Evolutionary conservation across 92 coral and sea anemone species (phyloP), one percentile per base, ranked within the genome.

Genomic region (Heteractis magnifica): DNA sequence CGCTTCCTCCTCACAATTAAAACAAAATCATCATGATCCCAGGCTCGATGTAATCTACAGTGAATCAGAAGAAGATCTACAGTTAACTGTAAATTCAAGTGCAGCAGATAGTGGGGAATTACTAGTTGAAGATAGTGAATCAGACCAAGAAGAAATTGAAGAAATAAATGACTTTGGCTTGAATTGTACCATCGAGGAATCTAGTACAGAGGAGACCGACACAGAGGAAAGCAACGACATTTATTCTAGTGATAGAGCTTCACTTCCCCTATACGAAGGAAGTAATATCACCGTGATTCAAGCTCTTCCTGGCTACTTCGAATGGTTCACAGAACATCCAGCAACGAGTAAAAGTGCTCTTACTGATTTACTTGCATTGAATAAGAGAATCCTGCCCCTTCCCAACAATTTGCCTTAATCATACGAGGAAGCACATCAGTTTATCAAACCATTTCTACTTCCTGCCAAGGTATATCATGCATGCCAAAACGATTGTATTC

Each of bases 291-390:
- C 72, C 9, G 87, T 87, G 12, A 81, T 87, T 13, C 68, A 79
- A 73, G 19, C 80, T 34, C 56, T 83, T 6, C 56, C 87, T 10
- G 70, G 78, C 11, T 82, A 53, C 51, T 83, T 83, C 18, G 18
- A 51, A 0, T 83, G 90, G 87, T 83, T 88, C 62, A 79, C 88
- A 1, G 79, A 68, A 6, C 88, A 84, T 14, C 91, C 91, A 3
- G 49, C 81, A 8, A 34, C 26, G 11, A 88, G 91, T 55, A 84
- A 88, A 77, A 65, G 53, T 74, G 83, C 86, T 51, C 23, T 84
- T 19, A 72, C 80, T 3, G 82, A 88, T 34, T 70, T 88, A 9
- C 64, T 87, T 34, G 8, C 12, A 12, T 52, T 87, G 23, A 65
- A 82, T 9, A 21, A 87, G n/a, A 52, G 51, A 0, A 75, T 84